Base-by-base conservation (phyloP, 2,113 vertebrate genomes). In the Natator depressus region DNA sequence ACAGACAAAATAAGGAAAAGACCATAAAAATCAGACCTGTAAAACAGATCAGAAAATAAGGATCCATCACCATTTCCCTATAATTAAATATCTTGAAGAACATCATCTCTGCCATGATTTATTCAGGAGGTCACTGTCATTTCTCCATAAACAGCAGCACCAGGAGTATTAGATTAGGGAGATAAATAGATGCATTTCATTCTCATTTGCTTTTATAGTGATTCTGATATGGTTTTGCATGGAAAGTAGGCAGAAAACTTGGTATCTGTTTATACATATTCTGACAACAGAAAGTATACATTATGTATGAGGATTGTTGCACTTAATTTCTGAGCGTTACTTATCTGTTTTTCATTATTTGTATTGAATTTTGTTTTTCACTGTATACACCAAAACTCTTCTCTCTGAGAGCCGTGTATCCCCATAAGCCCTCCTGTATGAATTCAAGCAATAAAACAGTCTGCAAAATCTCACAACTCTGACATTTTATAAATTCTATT, bases 271-370 rank as follows among this genome's bases (percentile, higher is more conserved):
- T 95, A 9, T 38, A 53, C 1, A 8, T 42, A 84, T 13, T 38
- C 51, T 62, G 79, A 62, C 62, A 91, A 81, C 47, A 91, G 8
- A 57, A 35, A 42, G 65, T 29, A 65, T 95, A 27, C 24, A 96
- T 93, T 90, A 92, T 95, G 89, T 84, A 81, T 87, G 82, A 84
- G 27, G 29, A 84, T 95, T 92, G 59, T 87, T 82, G 54, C 7
- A 4, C 75, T 95, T 95, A 7, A 31, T 89, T 97, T 89, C 42
- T 65, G 46, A 31, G 53, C 10, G 31, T 89, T 95, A n/a, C 94
- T 82, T 92, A 83, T 83, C 49, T 90, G 25, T 91, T 95, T 96
- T 57, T 89, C 10, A 22, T 22, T 89, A 57, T 82, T 78, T 91
- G 38, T 78, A n/a, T 57, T 93, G 54, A 53, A 90, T 62, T 88